These are phyloP conservation scores for Pseudococcus viburni DNA, from an alignment of 2,888 invertebrate species.

Conservation along the genomic window DNA sequence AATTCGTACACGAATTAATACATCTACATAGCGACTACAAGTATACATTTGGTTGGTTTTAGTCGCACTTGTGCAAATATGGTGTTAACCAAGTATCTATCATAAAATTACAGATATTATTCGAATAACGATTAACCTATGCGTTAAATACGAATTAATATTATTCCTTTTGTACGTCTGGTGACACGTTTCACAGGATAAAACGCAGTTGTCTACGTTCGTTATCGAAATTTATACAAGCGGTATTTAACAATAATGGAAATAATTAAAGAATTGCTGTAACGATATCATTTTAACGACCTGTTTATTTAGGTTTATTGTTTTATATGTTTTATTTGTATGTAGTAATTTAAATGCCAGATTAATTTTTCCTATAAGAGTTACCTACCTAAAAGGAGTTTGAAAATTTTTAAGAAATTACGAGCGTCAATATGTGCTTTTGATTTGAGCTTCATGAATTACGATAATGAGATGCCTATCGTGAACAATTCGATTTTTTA, in stretches of 20 bases:
- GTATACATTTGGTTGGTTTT: conserved; percentile 43
- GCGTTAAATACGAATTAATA: conserved; percentile 59
- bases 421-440: not conserved
- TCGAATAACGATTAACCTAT: conserved; percentile 54
- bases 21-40: not conserved
- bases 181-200: conserved; percentile 61
- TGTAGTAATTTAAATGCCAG: conserved; percentile 43
- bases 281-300: conserved; percentile 66
- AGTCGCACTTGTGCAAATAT: conserved; percentile 60
- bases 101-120: conserved; percentile 60
- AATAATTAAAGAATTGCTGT: conserved; percentile 65
- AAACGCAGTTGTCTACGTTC: conserved; percentile 64
- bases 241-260: conserved; percentile 65
- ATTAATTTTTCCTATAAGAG: conserved; percentile 1
- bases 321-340: conserved; percentile 59
- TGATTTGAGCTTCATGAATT: not conserved
- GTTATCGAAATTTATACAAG: conserved; percentile 67
- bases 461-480: not conserved
- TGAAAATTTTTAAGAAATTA: conserved; percentile 12
- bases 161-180: conserved; percentile 60
- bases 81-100: conserved; percentile 34
- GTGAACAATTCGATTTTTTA: too few relatives aligned
- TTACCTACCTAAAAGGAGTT: not conserved
- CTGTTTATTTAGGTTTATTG: conserved; percentile 65
- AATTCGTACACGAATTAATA: not conserved